These are phyloP conservation scores for Drosophila koepferae DNA, from an alignment of 2,888 invertebrate genomes.

Conservation along the genomic window DNA sequence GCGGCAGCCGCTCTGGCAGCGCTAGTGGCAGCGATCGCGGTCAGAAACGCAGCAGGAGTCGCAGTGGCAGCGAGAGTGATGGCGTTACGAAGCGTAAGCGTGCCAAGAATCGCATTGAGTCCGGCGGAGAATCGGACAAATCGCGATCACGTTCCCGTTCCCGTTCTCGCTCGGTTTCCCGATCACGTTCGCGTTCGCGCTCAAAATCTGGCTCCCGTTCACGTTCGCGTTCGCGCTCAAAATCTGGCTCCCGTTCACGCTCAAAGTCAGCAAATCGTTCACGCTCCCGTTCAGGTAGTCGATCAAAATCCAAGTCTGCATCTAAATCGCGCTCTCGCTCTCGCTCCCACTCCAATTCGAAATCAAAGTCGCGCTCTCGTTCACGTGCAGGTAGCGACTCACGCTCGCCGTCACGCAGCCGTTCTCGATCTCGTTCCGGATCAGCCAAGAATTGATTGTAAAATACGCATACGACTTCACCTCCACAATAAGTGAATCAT, in stretches of 20 bases:
- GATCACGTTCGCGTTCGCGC: slow-evolving; percentile 60
- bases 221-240: slow-evolving; percentile 68
- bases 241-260: too few species aligned
- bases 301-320: too few species aligned
- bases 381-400: slow-evolving; percentile 74
- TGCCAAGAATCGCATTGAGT: slow-evolving; percentile 73
- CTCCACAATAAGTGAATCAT: slow-evolving; percentile 6
- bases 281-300: too few species aligned
- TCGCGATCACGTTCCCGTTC: slow-evolving; percentile 27
- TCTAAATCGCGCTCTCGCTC: slow-evolving; percentile 54
- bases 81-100: slow-evolving; percentile 58
- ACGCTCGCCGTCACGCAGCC: slow-evolving; percentile 58
- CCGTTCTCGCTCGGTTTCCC: slow-evolving; percentile 18
- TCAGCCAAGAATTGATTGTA: slow-evolving; percentile 62
- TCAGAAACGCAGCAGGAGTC: slow-evolving; percentile 69
- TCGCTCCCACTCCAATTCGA: slow-evolving; percentile 38
- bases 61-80: slow-evolving; percentile 70
- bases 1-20: slow-evolving; percentile 68
- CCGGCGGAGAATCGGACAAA: slow-evolving; percentile 72
- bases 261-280: too few species aligned
- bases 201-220: slow-evolving; percentile 34
- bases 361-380: slow-evolving; percentile 50
- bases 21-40: slow-evolving; percentile 74
- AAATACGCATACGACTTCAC: background rate
- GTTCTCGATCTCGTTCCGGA: slow-evolving; percentile 56